phyloP scores from a whole-genome alignment of 1,140 invertebrate species.

The Caerostris darwini region DNA sequence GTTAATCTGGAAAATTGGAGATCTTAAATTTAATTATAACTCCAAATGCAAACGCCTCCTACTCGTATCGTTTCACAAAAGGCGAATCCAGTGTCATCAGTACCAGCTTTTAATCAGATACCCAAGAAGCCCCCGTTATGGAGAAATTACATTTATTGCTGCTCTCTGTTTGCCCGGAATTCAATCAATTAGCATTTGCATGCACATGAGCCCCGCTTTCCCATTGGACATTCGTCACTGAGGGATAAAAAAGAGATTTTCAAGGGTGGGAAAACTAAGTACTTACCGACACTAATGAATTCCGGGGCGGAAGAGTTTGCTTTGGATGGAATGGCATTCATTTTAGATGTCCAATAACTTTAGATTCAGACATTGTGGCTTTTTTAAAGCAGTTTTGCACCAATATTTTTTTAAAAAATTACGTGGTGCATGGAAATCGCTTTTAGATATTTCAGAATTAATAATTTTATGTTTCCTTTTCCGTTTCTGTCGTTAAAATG shows the following conservation, averaged over 20 bases:
- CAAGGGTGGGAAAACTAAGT: neutral
- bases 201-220: neutral
- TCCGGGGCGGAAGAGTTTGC: neutral
- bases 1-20: conserved; percentile 9
- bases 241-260: neutral
- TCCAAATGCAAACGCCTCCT: neutral
- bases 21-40: conserved; percentile 19
- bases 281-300: neutral
- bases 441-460: no score
- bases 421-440: no score
- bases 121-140: neutral
- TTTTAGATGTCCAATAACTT: no score
- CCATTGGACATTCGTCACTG: neutral
- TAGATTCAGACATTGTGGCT: no score
- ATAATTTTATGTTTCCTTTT: no score
- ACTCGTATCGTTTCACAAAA: neutral
- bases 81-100: neutral
- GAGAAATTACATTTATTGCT: neutral
- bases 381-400: no score
- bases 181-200: conserved; percentile 15
- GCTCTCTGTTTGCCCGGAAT: neutral
- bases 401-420: no score
- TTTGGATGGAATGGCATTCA: no score
- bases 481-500: no score
- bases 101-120: neutral